Evolutionary conservation across 2,888 invertebrate species (phyloP).

Genomic region (Stramonita haemastoma): DNA sequence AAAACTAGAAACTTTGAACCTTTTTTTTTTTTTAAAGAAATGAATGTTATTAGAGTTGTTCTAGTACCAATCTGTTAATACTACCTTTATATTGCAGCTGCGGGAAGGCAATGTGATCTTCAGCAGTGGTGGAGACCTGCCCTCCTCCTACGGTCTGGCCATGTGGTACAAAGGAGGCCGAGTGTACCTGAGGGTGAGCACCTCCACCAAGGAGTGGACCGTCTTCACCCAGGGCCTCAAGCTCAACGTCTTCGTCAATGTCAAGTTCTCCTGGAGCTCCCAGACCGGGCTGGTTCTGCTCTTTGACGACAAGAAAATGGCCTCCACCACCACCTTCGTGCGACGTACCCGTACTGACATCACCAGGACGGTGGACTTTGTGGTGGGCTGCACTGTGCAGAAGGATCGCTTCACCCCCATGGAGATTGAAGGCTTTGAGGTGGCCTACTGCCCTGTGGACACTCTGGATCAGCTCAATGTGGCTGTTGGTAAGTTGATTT

Average conservation of each 20-base stretch:
- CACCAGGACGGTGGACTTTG: constrained; percentile 39
- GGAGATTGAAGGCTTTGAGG: constrained; percentile 55
- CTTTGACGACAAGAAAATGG: constrained; percentile 50
- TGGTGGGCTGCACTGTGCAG: constrained; percentile 45
- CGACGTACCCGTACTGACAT: constrained; percentile 31
- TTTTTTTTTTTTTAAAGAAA: too few relatives aligned
- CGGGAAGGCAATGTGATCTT: constrained; percentile 50
- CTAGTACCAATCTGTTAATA: background rate
- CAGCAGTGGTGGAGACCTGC: constrained; percentile 54
- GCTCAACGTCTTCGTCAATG: constrained; percentile 48
- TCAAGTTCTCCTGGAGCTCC: constrained; percentile 59
- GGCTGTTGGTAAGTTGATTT: constrained; percentile 42
- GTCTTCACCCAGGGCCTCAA: constrained; percentile 46
- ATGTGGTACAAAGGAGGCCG: constrained; percentile 56
- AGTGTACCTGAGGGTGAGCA: constrained; percentile 56
- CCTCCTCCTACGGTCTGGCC: constrained; percentile 52
- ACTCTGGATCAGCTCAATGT: constrained; percentile 49
- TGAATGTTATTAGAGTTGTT: too few relatives aligned
- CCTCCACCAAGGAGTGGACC: constrained; percentile 55
- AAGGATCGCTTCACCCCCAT: constrained; percentile 49
- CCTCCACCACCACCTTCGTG: background rate
- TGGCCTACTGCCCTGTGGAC: constrained; percentile 53
- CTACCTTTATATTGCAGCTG: constrained; percentile 8
- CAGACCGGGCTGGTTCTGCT: constrained; percentile 52
- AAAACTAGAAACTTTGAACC: too few relatives aligned